A percentile compares a stretch with the other conserved stretches of the same genome.
These are phyloP conservation scores for Mimachlamys varia DNA, from an alignment of 2,888 invertebrate species.

Conservation along the genomic window DNA sequence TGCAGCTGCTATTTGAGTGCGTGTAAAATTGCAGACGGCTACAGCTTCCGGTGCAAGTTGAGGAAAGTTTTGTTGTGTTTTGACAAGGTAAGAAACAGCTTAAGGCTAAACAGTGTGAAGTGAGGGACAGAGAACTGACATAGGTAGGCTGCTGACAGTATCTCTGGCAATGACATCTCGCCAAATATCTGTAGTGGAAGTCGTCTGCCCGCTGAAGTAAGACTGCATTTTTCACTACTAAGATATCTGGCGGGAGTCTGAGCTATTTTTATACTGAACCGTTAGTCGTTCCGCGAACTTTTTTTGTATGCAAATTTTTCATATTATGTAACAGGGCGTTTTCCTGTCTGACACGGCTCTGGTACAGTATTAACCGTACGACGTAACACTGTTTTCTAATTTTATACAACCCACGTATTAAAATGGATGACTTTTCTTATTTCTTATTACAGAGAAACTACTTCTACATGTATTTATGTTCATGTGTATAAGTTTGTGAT, in stretches of 20 bases:
- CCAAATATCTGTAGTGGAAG: neutral
- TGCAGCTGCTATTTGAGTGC: neutral
- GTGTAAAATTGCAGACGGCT: neutral
- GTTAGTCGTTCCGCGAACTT: neutral
- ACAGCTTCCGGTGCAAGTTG: slow-evolving; percentile 24
- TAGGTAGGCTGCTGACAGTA: neutral
- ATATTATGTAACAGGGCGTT: slow-evolving; percentile 28
- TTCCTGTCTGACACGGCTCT: neutral
- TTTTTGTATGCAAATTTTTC: slow-evolving; percentile 3
- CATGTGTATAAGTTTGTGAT: too few relatives aligned
- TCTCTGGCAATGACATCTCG: neutral
- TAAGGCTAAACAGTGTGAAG: neutral
- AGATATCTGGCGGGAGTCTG: neutral
- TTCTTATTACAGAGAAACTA: too few relatives aligned
- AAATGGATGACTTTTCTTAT: too few relatives aligned
- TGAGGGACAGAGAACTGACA: neutral
- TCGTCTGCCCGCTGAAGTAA: neutral
- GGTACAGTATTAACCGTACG: too few relatives aligned
- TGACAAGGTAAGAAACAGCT: neutral
- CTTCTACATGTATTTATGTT: too few relatives aligned
- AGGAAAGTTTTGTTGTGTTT: neutral
- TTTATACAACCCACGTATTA: too few relatives aligned
- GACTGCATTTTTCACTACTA: neutral
- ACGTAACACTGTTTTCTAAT: too few relatives aligned
- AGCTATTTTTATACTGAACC: neutral